Percentiles rank a stretch among this genome's conserved stretches.
Conservation (phyloP, 2,888 invertebrate genomes). For the Lithodes maja region DNA sequence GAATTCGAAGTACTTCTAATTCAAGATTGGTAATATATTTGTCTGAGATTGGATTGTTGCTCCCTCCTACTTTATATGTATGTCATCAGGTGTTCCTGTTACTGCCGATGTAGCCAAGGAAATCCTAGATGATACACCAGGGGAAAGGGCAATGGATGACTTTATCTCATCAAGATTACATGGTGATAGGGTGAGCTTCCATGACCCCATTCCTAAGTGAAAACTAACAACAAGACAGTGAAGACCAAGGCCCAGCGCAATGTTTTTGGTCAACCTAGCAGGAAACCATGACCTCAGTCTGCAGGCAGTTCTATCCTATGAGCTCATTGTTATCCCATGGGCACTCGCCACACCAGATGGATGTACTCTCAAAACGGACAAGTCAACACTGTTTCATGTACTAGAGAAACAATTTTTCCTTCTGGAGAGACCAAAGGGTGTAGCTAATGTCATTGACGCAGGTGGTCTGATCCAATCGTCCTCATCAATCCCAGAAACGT, state of each 20-base stretch:
- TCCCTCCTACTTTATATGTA: constrained; percentile 26
- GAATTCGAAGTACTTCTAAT: constrained; percentile 16
- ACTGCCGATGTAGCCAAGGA: constrained; percentile 26
- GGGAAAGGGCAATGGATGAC: constrained; percentile 25
- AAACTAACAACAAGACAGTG: constrained; percentile 6
- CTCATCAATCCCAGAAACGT: constrained; percentile 27
- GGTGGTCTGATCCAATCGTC: constrained; percentile 23
- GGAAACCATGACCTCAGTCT: constrained; percentile 13
- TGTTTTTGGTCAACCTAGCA: constrained; percentile 36
- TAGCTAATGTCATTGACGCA: constrained; percentile 18
- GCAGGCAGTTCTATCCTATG: constrained; percentile 26
- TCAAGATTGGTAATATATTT: constrained; percentile 19
- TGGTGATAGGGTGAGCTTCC: not conserved
- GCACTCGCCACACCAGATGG: constrained; percentile 7
- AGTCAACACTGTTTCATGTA: constrained; percentile 21
- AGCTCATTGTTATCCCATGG: not conserved
- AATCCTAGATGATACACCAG: constrained; percentile 18
- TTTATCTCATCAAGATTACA: constrained; percentile 5
- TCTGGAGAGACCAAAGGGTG: constrained; percentile 18
- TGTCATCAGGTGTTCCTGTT: constrained; percentile 30
- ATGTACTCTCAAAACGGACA: constrained; percentile 29
- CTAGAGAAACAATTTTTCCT: not conserved
- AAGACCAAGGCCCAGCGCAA: not conserved
- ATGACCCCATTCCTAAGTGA: not conserved
- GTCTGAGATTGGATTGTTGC: constrained; percentile 27